These are phyloP conservation scores for Arctia plantaginis DNA, from an alignment of 2,888 invertebrate genomes.

Conservation along the genomic window DNA sequence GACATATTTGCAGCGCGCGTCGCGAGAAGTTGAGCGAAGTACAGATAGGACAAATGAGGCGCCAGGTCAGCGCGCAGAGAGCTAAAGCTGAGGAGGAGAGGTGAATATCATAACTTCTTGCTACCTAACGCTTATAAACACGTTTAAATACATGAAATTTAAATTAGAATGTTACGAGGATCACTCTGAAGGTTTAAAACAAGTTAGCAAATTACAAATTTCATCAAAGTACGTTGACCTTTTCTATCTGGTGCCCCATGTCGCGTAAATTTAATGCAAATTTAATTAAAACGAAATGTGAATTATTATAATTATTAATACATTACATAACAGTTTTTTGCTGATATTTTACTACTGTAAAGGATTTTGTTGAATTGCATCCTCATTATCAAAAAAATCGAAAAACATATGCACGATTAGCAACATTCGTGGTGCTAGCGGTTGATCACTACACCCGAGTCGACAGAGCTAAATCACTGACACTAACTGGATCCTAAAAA, in stretches of 20 bases:
- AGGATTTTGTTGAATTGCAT: background rate
- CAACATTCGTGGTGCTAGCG: background rate
- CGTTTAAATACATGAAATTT: background rate
- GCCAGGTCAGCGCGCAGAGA: slow-evolving; percentile 92
- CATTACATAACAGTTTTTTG: background rate
- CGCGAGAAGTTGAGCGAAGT: slow-evolving; percentile 92
- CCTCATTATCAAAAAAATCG: background rate
- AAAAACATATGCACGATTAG: background rate
- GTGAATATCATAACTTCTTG: slow-evolving; percentile 77
- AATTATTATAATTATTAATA: background rate
- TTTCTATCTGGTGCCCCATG: background rate
- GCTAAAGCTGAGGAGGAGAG: slow-evolving; percentile 94
- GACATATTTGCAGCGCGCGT: slow-evolving; percentile 77
- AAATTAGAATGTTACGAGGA: background rate
- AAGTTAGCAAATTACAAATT: background rate
- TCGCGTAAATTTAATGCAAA: background rate
- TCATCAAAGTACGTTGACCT: background rate
- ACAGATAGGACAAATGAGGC: slow-evolving; percentile 93
- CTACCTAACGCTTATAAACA: background rate
- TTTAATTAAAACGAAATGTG: background rate
- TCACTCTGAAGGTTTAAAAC: background rate
- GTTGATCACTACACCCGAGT: background rate
- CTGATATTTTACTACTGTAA: background rate
- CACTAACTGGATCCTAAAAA: background rate
- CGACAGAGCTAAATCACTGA: background rate